Base-by-base conservation (phyloP, 2,797 vertebrate genomes). In the Pteropus rufus region DNA sequence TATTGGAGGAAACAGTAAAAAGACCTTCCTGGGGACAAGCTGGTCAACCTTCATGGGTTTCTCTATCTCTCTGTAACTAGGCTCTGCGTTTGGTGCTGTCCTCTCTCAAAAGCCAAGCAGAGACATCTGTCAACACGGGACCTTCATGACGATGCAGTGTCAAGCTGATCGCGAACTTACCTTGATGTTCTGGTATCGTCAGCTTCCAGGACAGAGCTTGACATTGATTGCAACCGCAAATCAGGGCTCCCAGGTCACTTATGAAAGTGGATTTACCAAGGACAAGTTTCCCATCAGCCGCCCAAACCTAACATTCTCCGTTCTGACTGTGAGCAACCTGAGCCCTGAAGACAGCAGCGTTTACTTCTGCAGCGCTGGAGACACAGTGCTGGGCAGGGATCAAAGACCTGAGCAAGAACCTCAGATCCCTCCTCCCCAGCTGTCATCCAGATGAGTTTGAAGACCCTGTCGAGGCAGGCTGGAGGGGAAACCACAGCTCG, bases 231-330 rank as follows among this genome's bases (percentile, higher is more conserved):
- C 87, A 15, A 54, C 54, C 1, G 87, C 69, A 5, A 95, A 94
- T 49, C 60, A 85, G 89, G 94, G 31, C 41, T 67, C 34, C 0
- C 10, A 65, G 2, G 89, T 89, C 34, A 90, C 72, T 7, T 95
- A 97, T 5, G 93, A 97, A 34, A 94, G 12, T 1, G 82, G 79
- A 5, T 96, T 96, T 44, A 0, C 31, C 23, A 67, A 84, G 23
- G 49, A 90, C 19, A 97, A 96, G 73, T 97, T 97, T 92, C 69
- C 60, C 44, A 95, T 96, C 60, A 84, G 4, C 26, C 16, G 0
- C 12, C 58, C 90, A 58, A 67, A n/a, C 8, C 54, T 83, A 8
- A 72, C 0, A 0, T 95, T 90, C 52, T 96, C 96, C 19, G 52
- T 0, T 12, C 69, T 97, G 83, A 90, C 80, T 21, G 72, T 97